Percentiles rank a stretch among this genome's conserved stretches.
These are phyloP conservation scores for Laterallus jamaicensis DNA, from an alignment of 2,113 vertebrate genomes.

Conservation along the genomic window DNA sequence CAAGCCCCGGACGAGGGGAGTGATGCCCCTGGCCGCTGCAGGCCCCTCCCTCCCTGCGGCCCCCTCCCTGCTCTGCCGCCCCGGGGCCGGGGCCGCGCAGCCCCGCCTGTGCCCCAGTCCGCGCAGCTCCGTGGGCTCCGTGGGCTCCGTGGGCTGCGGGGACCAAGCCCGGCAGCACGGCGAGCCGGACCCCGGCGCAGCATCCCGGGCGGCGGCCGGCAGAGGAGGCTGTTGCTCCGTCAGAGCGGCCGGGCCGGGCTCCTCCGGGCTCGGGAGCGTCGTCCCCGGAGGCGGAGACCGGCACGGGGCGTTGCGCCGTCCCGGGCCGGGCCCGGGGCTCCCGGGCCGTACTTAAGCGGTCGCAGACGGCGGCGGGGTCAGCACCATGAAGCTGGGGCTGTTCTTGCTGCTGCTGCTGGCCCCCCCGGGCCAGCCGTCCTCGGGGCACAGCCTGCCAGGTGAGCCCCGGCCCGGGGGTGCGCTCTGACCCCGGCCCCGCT, in stretches of 20 bases:
- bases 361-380: not conserved
- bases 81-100: no score
- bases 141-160: not conserved
- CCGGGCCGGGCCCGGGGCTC: not conserved
- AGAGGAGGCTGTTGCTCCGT: slow-evolving; percentile 53
- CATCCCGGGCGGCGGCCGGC: not conserved
- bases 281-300: not conserved
- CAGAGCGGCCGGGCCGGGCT: not conserved
- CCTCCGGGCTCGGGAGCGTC: not conserved
- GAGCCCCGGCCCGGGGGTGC: not conserved
- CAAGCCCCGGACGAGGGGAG: accelerated
- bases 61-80: not conserved
- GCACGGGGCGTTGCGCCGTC: not conserved
- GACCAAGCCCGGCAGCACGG: no score
- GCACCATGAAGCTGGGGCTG: not conserved
- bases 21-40: not conserved
- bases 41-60: not conserved
- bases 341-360: not conserved
- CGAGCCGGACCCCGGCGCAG: not conserved
- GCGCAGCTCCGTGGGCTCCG: not conserved
- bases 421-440: no score
- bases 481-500: not conserved
- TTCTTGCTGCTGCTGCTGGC: not conserved
- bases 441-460: not conserved
- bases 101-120: no score